Percentiles rank a stretch among this genome's conserved stretches.
Conservation (phyloP, 2,888 invertebrate genomes). For the Mythimna vitellina region DNA sequence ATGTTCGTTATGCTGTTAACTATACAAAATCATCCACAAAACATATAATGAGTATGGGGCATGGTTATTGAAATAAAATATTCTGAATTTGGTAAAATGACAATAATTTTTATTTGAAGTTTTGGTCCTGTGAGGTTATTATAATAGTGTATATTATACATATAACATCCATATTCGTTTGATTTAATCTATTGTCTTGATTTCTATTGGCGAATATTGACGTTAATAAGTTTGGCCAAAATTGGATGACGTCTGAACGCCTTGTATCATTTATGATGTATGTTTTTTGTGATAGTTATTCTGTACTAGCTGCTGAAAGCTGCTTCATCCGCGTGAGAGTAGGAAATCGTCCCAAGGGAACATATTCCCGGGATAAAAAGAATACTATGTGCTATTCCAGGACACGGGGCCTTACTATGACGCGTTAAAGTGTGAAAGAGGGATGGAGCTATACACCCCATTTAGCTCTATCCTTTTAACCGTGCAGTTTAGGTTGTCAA, state of each 20-base stretch:
- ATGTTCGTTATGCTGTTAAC: conserved; percentile 32
- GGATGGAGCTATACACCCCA: too few relatives aligned
- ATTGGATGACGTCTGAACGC: not conserved
- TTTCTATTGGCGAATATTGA: conserved; percentile 27
- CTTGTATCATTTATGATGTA: not conserved
- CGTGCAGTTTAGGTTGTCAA: too few relatives aligned
- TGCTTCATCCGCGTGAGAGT: too few relatives aligned
- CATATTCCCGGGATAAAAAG: too few relatives aligned
- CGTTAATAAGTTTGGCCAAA: conserved; percentile 5
- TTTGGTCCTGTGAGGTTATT: conserved; percentile 46
- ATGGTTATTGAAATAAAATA: conserved; percentile 48
- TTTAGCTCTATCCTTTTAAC: too few relatives aligned
- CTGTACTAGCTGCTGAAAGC: not conserved
- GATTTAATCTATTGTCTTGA: conserved; percentile 36
- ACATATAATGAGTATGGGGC: conserved; percentile 42
- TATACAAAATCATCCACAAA: conserved; percentile 13
- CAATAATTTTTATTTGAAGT: conserved; percentile 35
- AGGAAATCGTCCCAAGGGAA: not conserved
- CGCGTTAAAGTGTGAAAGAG: too few relatives aligned
- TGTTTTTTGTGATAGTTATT: not conserved
- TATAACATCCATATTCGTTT: conserved; percentile 28
- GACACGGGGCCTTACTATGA: too few relatives aligned
- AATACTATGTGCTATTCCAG: too few relatives aligned
- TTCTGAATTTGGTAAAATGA: conserved; percentile 44
- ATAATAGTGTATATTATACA: conserved; percentile 16